Conservation (phyloP, 2,888 invertebrate species). For the Alviniconcha strummeri region DNA sequence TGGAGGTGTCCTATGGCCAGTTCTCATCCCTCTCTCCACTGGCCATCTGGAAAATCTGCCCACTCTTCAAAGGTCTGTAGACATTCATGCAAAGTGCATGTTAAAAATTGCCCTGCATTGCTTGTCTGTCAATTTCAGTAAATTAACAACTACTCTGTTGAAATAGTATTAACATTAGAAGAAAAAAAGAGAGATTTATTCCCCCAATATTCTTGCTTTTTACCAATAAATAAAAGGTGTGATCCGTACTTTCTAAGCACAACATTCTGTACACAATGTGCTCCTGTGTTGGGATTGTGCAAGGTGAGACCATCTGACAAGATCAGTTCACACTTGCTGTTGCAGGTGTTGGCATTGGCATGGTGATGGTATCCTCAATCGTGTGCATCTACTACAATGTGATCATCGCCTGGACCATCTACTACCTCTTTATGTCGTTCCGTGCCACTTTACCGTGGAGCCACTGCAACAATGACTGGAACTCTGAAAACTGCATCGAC, state of each 20-base stretch:
- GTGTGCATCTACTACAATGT: conserved; percentile 75
- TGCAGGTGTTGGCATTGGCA: conserved; percentile 73
- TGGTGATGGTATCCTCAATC: conserved; percentile 72
- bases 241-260: no score
- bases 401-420: conserved; percentile 74
- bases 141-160: no score
- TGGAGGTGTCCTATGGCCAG: conserved; percentile 79
- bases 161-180: no score
- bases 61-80: conserved; percentile 77
- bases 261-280: no score
- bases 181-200: no score
- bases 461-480: conserved; percentile 71
- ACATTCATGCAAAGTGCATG: background rate
- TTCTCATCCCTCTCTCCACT: conserved; percentile 78
- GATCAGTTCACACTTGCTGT: no score
- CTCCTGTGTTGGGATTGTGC: no score
- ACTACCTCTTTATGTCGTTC: conserved; percentile 73
- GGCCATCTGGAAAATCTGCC: conserved; percentile 78
- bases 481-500: conserved; percentile 58
- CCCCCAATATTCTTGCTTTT: no score
- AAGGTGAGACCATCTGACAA: no score
- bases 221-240: no score
- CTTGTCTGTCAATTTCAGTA: no score
- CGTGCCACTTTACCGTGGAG: conserved; percentile 71
- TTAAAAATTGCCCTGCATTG: no score